Conservation (phyloP, 2,113 vertebrate genomes). For the Corythornis vintsioides region DNA sequence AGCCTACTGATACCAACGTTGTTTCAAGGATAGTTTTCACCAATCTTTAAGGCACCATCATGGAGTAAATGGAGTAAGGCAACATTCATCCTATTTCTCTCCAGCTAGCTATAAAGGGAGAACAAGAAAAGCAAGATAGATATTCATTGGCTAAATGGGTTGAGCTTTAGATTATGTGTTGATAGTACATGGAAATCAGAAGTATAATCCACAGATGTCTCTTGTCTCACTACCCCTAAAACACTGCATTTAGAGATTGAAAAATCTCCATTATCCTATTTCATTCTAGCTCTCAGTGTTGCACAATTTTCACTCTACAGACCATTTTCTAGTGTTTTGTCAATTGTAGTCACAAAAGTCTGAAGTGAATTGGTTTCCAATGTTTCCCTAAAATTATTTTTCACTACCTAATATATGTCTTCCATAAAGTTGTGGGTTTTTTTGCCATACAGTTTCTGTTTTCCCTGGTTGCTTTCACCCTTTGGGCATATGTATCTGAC, state of each 20-base stretch:
- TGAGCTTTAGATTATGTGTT: background rate
- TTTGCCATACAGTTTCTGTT: background rate
- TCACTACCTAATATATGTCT: background rate
- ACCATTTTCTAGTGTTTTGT: background rate
- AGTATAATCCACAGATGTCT: background rate
- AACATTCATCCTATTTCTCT: background rate
- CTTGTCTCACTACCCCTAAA: background rate
- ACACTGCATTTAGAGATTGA: background rate
- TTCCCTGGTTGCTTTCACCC: background rate
- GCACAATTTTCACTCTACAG: background rate
- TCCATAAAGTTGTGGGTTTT: background rate
- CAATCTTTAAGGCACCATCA: background rate
- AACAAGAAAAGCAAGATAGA: background rate
- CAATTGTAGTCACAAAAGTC: slow-evolving; percentile 2
- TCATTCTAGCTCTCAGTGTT: background rate
- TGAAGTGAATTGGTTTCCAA: background rate
- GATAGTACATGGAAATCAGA: background rate
- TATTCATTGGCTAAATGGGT: background rate
- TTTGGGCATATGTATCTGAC: background rate
- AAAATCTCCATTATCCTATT: slow-evolving; percentile 15
- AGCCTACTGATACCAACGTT: background rate
- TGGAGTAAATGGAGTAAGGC: background rate
- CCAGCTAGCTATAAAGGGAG: background rate
- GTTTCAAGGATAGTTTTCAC: background rate
- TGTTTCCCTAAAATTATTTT: background rate